Percentiles rank a stretch among this genome's conserved stretches.
phyloP scores from a whole-genome alignment of 2,888 invertebrate species.

The Teleiodes luculella region DNA sequence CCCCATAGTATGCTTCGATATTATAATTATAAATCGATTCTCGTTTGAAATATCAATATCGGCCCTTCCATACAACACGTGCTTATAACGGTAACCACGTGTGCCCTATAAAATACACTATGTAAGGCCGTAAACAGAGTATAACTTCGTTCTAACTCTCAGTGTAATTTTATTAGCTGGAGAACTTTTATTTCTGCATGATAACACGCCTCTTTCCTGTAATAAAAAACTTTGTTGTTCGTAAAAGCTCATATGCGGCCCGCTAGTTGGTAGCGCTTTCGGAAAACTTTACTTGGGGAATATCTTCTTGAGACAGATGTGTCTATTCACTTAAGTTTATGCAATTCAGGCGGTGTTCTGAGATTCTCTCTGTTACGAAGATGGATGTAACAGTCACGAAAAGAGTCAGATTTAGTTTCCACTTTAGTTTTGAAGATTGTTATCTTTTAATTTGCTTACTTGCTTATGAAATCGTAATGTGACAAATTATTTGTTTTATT shows the following conservation, averaged over 20 bases:
- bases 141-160: slow-evolving; percentile 6
- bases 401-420: too few relatives aligned
- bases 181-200: slow-evolving; percentile 17
- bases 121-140: slow-evolving; percentile 12
- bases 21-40: not conserved
- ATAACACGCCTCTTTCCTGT: slow-evolving; percentile 11
- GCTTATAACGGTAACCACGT: slow-evolving; percentile 1
- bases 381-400: too few relatives aligned
- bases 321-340: slow-evolving; percentile 3
- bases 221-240: slow-evolving; percentile 14
- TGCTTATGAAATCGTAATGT: too few relatives aligned
- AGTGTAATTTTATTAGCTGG: slow-evolving; percentile 16
- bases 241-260: slow-evolving; percentile 9
- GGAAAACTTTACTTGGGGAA: slow-evolving; percentile 5
- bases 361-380: not conserved
- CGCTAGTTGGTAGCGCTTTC: slow-evolving; percentile 6
- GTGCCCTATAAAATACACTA: slow-evolving; percentile 4
- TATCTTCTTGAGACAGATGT: slow-evolving; percentile 8
- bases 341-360: not conserved
- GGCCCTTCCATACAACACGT: not conserved
- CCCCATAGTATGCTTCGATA: not conserved
- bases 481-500: too few relatives aligned
- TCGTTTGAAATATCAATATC: not conserved
- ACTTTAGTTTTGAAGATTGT: too few relatives aligned
- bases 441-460: too few relatives aligned